Percentiles rank a stretch among this genome's conserved stretches.
Conservation (phyloP, 1,140 invertebrate species). For the Drosophila kurseongensis region DNA sequence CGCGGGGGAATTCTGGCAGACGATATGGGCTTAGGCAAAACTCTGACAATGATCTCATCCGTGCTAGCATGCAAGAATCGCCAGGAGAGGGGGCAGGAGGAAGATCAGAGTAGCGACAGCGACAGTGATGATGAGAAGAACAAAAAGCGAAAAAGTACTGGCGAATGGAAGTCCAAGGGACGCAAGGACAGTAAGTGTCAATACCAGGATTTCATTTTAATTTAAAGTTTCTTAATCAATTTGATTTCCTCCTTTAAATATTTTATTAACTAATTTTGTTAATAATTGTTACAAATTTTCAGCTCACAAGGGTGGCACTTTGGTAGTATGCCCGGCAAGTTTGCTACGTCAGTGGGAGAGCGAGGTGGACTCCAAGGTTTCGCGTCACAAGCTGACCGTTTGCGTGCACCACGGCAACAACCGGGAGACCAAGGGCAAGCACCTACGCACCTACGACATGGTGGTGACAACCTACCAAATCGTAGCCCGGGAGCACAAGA, state of each 20-base stretch:
- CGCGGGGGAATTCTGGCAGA: conserved; percentile 93
- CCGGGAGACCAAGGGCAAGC: conserved; percentile 88
- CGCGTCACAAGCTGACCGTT: conserved; percentile 87
- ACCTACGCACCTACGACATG: conserved; percentile 88
- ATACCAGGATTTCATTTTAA: background rate
- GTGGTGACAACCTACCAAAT: conserved; percentile 93
- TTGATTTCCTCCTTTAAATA: too few relatives aligned
- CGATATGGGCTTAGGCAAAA: conserved; percentile 98
- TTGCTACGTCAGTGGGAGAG: conserved; percentile 93
- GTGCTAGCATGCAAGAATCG: conserved; percentile 85
- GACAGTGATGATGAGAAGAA: conserved; percentile 73
- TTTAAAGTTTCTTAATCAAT: too few relatives aligned
- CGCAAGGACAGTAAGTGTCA: conserved; percentile 73
- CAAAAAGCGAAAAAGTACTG: conserved; percentile 37
- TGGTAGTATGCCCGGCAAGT: conserved; percentile 95
- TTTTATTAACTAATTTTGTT: too few relatives aligned
- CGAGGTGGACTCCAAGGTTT: conserved; percentile 90
- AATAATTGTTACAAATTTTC: background rate
- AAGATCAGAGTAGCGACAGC: conserved; percentile 32
- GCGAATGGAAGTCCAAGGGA: conserved; percentile 73
- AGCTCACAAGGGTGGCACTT: conserved; percentile 88
- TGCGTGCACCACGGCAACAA: conserved; percentile 93
- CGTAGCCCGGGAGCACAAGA: conserved; percentile 86
- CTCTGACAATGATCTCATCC: conserved; percentile 95
- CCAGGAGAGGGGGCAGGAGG: conserved; percentile 47